A percentile compares a stretch with the other conserved stretches of the same genome.
Evolutionary conservation across 2,113 vertebrate species (phyloP).

Genomic region (Brevimyrus niger): DNA sequence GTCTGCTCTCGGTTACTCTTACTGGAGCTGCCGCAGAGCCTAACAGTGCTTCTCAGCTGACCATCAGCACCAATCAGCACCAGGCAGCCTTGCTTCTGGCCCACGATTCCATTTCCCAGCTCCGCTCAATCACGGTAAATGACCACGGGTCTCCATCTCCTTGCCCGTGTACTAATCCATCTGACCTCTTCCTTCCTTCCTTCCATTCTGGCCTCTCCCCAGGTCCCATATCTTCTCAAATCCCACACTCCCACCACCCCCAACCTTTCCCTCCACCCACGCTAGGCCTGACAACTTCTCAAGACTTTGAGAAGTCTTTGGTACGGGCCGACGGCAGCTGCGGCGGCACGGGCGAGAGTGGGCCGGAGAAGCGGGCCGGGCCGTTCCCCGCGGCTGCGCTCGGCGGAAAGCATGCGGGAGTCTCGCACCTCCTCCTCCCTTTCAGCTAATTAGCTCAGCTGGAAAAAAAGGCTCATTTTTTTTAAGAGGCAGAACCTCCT

Average conservation of each 20-base stretch:
- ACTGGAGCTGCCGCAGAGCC: not conserved
- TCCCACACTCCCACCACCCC: not conserved
- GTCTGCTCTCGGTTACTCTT: not conserved
- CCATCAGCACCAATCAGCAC: not conserved
- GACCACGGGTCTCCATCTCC: not conserved
- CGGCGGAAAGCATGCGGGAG: constrained; percentile 15
- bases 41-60: not conserved
- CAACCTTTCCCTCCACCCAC: not conserved
- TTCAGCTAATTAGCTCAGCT: constrained; percentile 71
- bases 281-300: not conserved
- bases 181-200: not conserved
- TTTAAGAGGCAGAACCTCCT: constrained; percentile 44
- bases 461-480: constrained; percentile 40
- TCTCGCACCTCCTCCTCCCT: constrained; percentile 25
- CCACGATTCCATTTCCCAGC: not conserved
- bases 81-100: not conserved
- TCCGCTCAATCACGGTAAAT: not conserved
- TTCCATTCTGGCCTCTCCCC: not conserved
- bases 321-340: not conserved
- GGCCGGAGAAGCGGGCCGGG: constrained; percentile 52
- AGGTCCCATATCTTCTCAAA: not conserved
- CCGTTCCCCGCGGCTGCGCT: constrained; percentile 64
- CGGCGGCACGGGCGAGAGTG: not conserved
- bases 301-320: constrained; percentile 29
- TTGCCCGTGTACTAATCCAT: not conserved